Base-by-base conservation (phyloP, 2,888 invertebrate species). In the Xanthia togata region DNA sequence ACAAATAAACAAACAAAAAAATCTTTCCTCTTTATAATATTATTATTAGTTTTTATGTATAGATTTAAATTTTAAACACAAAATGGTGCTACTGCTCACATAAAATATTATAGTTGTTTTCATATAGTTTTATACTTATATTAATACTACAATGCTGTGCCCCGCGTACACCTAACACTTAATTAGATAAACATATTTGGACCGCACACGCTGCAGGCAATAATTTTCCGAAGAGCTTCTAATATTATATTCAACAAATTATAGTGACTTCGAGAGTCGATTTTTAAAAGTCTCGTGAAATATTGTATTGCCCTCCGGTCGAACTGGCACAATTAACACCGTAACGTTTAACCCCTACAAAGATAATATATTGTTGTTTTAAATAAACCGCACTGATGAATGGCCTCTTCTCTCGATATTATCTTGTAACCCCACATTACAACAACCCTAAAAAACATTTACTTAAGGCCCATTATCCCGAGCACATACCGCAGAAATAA, bases 341-440 rank as follows among this genome's bases (percentile, higher is more conserved):
- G 81, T 77, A 79, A 84, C 83, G 80, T 84, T 87, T 84, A 86
- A 83, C 83, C 71, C 71, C 75, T 65, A 71, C 80, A 81, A 86
- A 89, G 89, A 92, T 92, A 90, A 92, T 92, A 90, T 92, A 94
- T 92, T 90, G 90, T 92, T 91, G 89, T 91, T 92, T 93, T 90
- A 91, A 93, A 92, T 91, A 90, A 90, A 90, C 87, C 87, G 81
- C 85, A 88, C 86, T 93, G 93, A 92, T 92, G 89, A 91, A 93
- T 93, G 89, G 86, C 76, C 74, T 79, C 87, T 87, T 78, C 85
- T 76, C 81, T 69, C 55, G 50, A 82, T 75, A 86, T 83, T 82
- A 87, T 83, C 78, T 84, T 79, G 83, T 82, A 85, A 78, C 81
- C 78, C 64, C 50, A 81, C 62, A 87, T 86, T 84, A 85, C 72